These are phyloP conservation scores for Bradypodion pumilum DNA, from an alignment of 2,797 vertebrate species.

Conservation along the genomic window DNA sequence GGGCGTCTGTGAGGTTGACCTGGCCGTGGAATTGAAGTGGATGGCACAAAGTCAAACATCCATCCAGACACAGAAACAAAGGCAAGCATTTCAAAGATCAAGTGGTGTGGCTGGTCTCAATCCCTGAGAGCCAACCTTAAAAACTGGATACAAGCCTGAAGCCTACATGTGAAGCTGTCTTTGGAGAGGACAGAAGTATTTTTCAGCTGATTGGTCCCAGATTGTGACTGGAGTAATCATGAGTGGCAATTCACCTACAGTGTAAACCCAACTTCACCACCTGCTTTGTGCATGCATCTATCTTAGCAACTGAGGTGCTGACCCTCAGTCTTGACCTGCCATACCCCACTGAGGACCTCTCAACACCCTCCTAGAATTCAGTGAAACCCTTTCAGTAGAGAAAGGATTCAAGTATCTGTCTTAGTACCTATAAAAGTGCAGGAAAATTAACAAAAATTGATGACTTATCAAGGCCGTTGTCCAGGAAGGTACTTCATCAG, in stretches of 20 bases:
- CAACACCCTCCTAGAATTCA: background rate
- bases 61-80: background rate
- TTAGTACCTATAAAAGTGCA: background rate
- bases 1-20: conserved; percentile 74
- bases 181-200: background rate
- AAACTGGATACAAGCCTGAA: background rate
- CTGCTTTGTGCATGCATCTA: background rate
- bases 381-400: background rate
- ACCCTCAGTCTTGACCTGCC: background rate
- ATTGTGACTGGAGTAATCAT: background rate
- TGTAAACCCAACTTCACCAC: background rate
- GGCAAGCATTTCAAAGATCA: background rate
- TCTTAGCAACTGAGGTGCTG: background rate
- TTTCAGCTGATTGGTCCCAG: background rate
- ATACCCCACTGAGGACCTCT: background rate
- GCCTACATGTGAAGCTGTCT: background rate
- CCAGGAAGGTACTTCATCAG: background rate
- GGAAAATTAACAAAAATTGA: background rate
- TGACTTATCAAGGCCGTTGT: background rate
- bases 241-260: background rate
- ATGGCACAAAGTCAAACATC: background rate
- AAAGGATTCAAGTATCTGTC: background rate
- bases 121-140: background rate
- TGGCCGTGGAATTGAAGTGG: conserved; percentile 41
- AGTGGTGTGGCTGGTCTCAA: background rate